Evolutionary conservation across 2,888 invertebrate species (phyloP).

Genomic region (Drosophila maculinotata): DNA sequence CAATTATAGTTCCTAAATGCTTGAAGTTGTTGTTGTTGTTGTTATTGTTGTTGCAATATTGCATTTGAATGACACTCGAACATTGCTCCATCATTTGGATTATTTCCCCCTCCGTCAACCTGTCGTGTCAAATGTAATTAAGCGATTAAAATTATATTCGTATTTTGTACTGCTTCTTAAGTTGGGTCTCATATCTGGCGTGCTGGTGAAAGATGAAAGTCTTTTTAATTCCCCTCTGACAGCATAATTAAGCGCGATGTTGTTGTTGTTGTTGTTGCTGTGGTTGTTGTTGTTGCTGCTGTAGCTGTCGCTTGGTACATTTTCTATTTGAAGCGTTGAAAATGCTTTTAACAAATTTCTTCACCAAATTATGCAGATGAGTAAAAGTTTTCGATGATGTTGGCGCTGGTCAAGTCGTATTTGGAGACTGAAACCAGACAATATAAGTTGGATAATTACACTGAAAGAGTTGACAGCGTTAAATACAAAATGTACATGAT

Average conservation of each 20-base stretch:
- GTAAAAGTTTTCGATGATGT: conserved; percentile 62
- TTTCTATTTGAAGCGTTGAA: conserved; percentile 64
- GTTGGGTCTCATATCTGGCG: conserved; percentile 21
- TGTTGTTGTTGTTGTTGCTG: conserved; percentile 28
- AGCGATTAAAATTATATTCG: conserved; percentile 73
- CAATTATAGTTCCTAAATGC: conserved; percentile 19
- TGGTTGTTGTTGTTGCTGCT: conserved; percentile 23
- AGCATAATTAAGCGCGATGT: conserved; percentile 73
- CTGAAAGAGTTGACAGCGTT: conserved; percentile 2
- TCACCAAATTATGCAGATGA: conserved; percentile 68
- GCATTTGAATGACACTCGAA: conserved; percentile 71
- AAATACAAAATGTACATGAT: conserved; percentile 23
- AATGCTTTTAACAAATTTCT: conserved; percentile 63
- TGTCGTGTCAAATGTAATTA: conserved; percentile 80
- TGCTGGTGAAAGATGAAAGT: conserved; percentile 76
- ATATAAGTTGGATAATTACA: conserved; percentile 18
- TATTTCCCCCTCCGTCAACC: conserved; percentile 68
- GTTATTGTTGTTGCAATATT: too few relatives aligned
- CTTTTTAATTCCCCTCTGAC: conserved; percentile 72
- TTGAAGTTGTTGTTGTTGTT: conserved; percentile 26
- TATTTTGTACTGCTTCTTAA: conserved; percentile 50
- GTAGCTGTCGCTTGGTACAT: conserved; percentile 51
- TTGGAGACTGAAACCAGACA: conserved; percentile 13
- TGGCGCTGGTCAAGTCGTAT: conserved; percentile 10
- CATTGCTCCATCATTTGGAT: conserved; percentile 41